Base-by-base conservation (phyloP, 2,888 invertebrate genomes). In the Dicyrtoma fusca region DNA sequence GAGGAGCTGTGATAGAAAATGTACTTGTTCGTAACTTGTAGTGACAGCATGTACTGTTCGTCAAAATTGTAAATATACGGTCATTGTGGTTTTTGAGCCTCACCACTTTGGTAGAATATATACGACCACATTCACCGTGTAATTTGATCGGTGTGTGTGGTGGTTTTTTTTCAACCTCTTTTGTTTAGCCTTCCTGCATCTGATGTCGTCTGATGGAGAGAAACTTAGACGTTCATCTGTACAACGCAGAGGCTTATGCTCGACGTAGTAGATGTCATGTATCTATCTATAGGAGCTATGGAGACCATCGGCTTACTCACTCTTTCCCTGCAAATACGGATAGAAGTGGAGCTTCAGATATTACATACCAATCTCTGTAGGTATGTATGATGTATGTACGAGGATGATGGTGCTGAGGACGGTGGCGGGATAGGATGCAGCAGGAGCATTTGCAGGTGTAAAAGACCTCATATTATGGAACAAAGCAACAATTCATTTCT, bases 81-180 rank as follows among this genome's bases (percentile, higher is more conserved):
- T 69, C 69, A 57, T 69, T 61, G 61, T 62, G 49, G 69, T 69
- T 69, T 53, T 62, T 62, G n/a, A 62, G 49, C 51, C 61, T 69
- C 62, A 45, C 44, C 68, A 68, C 68, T 55, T 68, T 44, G 55
- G 14, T 23, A 69, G 8, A 69, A 17, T 61, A 69, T 69, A 14
- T 10, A 62, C 47, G 47, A 69, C 61, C 51, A 47, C 62, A 69
- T 49, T 69, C 23, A 59, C 61, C 61, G 62, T 61, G 69, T 69
- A 69, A 69, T 69, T 69, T 69, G 69, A 69, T 61, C 69, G 10
- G 49, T 42, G 62, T 61, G 49, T 61, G 61, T 49, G 49, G 59
- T 61, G 26, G 51, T 26, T 69, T 49, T 51, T 42, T 17, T 51
- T 26, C 34, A 69, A 14, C 51, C 26, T 59, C 47, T 61, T 59